Conservation (phyloP, 2,888 invertebrate genomes). For the Andrena dorsata region DNA sequence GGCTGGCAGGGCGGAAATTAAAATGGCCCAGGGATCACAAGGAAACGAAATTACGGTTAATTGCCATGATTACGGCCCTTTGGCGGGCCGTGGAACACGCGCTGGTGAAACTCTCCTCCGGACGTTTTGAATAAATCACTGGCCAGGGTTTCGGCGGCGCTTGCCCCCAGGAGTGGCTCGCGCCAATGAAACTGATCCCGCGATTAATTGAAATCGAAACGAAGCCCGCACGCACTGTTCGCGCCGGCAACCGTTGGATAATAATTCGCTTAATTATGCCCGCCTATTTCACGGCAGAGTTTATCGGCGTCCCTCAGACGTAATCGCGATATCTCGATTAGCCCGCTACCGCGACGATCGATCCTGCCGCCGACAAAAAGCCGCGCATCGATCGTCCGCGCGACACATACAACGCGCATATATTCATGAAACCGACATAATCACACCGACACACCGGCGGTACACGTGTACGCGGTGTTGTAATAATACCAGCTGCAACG, state of each 20-base stretch:
- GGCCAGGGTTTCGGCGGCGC: not conserved
- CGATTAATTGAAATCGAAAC: constrained; percentile 36
- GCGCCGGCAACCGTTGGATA: not conserved
- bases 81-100: not conserved
- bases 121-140: constrained; percentile 1
- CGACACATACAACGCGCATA: constrained; percentile 38
- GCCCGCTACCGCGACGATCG: constrained; percentile 6
- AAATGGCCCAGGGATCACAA: not conserved
- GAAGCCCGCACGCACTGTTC: not conserved
- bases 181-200: not conserved
- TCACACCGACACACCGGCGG: constrained; percentile 21
- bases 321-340: constrained; percentile 31
- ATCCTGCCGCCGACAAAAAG: constrained; percentile 19
- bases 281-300: not conserved
- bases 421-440: constrained; percentile 56
- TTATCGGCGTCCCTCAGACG: not conserved
- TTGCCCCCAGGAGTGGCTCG: not conserved
- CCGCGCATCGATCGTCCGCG: constrained; percentile 49
- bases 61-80: not conserved
- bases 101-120: not conserved
- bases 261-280: constrained; percentile 18
- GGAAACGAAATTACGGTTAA: not conserved
- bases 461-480: constrained; percentile 48
- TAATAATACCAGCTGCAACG: constrained; percentile 57
- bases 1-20: not conserved